Base-by-base conservation (phyloP, 2,888 invertebrate genomes). In the Eristalis pertinax region DNA sequence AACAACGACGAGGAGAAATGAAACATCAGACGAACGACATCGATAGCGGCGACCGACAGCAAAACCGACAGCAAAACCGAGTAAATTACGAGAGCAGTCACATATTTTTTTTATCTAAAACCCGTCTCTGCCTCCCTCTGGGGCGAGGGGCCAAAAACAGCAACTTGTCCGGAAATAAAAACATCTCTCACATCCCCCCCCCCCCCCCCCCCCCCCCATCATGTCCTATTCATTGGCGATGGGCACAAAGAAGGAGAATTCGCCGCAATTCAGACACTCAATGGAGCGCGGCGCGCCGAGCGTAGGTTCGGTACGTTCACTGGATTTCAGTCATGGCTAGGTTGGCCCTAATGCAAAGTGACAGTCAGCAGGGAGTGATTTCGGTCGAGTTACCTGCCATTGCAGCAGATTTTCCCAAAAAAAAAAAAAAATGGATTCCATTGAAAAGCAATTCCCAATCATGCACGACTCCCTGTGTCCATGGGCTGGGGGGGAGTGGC, bases 361-460 rank as follows among this genome's bases (percentile, higher is more conserved):
- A 83, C 77, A 77, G 72, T 72, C 77, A 67, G 62, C 67, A 68
- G 43, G 38, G 50, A 67, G 72, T 29, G 65, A 38, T 60, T 60
- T 58, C 11, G 22, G 22, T 50, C 24, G 38, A 15, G 35, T 22
- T 67, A 41, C 38, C 63, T 65, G 58, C 22, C 24, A 26, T 35
- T 32, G 24, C n/a, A 38, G 26, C 19, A 26, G 13, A 10, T 22
- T 22, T 41, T 41, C 22, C 13, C 22, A 2, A 4, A 26, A 26
- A 26, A 26, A 26, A 2, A 2, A 2, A 29, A 67, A 38, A 10
- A 3, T 35, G 35, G 32, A 32, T 67, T 62, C 50, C 56, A 77
- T 77, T 77, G 83, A 83, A 72, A 73, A 76, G 43, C 43, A 65
- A 56, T 74, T 81, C 56, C 69, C 63, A 64, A 74, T 64, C 80